phyloP scores from a whole-genome alignment of 2,888 invertebrate species.

The Orchesellides sinensis region DNA sequence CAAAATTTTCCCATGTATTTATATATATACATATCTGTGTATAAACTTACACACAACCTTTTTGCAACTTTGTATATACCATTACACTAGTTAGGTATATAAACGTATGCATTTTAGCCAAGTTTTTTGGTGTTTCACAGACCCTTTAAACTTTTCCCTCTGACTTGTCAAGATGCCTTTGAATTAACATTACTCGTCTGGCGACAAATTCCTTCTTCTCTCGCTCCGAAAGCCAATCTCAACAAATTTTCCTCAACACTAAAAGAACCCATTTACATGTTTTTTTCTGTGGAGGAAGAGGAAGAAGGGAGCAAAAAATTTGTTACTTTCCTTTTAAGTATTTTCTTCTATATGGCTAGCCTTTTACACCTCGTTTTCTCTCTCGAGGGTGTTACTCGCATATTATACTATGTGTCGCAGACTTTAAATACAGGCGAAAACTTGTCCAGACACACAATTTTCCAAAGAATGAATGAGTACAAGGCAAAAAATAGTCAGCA shows the following conservation, averaged over 20 bases:
- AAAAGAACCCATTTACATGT: conserved; percentile 2
- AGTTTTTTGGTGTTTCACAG: neutral
- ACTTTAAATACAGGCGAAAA: too few relatives aligned
- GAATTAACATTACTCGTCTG: conserved; percentile 42
- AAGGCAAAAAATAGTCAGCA: too few relatives aligned
- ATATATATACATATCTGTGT: too few relatives aligned
- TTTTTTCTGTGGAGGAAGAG: neutral
- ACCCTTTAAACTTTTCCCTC: neutral
- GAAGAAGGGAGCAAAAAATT: neutral
- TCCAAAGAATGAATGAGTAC: too few relatives aligned
- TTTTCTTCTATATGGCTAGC: too few relatives aligned
- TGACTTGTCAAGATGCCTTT: conserved; percentile 36
- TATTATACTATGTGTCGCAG: too few relatives aligned
- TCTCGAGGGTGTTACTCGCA: too few relatives aligned
- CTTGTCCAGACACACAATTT: too few relatives aligned
- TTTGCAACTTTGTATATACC: neutral
- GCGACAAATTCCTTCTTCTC: conserved; percentile 41
- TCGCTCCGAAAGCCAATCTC: conserved; percentile 15
- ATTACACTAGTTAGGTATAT: neutral
- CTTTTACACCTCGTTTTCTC: too few relatives aligned
- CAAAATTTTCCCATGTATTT: too few relatives aligned
- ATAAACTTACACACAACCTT: neutral
- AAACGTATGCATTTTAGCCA: neutral
- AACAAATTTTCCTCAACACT: conserved; percentile 31
- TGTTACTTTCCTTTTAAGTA: neutral